Conservation (phyloP, 1,140 invertebrate species). For the Radopholus similis region DNA sequence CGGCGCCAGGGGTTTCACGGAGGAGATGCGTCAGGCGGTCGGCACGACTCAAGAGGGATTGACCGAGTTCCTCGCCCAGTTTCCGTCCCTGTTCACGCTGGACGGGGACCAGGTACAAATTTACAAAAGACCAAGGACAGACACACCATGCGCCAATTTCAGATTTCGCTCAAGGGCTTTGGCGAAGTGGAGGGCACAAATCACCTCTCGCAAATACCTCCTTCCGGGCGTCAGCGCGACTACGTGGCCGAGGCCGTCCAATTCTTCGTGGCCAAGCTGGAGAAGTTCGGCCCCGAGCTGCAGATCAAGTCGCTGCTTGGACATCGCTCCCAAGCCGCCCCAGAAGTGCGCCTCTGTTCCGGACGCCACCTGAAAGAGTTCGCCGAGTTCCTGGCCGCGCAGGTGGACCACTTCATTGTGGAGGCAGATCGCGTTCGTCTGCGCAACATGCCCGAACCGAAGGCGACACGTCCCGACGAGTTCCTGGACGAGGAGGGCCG, state of each 20-base stretch:
- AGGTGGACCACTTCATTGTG: conserved; percentile 80
- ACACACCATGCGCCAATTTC: too few species aligned
- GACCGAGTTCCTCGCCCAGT: conserved; percentile 79
- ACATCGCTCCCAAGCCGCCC: conserved; percentile 85
- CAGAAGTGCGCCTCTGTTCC: conserved; percentile 88
- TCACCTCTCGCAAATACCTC: conserved; percentile 61
- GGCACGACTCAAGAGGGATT: conserved; percentile 66
- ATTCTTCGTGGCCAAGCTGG: conserved; percentile 84
- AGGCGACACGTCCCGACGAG: conserved; percentile 36
- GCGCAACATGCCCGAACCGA: conserved; percentile 64
- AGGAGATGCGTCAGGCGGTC: conserved; percentile 59
- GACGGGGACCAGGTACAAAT: conserved; percentile 77
- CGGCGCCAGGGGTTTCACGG: conserved; percentile 47
- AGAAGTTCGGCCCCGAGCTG: conserved; percentile 80
- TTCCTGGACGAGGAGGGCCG: conserved; percentile 59
- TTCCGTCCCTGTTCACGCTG: conserved; percentile 83
- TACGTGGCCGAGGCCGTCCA: conserved; percentile 74
- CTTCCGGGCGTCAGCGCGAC: conserved; percentile 66
- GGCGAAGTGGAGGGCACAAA: conserved; percentile 59
- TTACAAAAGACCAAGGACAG: too few species aligned
- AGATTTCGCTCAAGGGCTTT: conserved; percentile 76
- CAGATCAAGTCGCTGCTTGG: conserved; percentile 81
- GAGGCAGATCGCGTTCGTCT: conserved; percentile 77
- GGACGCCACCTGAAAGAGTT: conserved; percentile 88
- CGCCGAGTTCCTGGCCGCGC: conserved; percentile 78